Conservation (phyloP, 2,113 vertebrate species). For the Melanerpes formicivorus region DNA sequence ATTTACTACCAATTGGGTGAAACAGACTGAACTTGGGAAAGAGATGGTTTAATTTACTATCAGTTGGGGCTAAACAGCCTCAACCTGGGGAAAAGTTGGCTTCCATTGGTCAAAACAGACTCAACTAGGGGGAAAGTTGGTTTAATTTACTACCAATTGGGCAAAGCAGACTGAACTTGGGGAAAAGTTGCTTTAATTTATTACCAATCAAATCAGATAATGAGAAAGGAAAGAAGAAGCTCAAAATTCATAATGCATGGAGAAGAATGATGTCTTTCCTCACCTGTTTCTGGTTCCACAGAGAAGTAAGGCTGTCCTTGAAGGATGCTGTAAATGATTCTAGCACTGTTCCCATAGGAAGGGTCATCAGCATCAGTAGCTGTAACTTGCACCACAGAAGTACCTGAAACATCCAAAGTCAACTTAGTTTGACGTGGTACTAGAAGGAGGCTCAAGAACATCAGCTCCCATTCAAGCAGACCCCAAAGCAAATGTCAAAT, state of each 20-base stretch:
- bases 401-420: constrained; percentile 77
- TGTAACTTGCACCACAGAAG: constrained; percentile 86
- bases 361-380: constrained; percentile 84
- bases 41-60: too few species aligned
- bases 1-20: too few species aligned
- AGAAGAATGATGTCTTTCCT: not conserved
- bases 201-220: too few species aligned
- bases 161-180: too few species aligned
- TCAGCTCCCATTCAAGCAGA: constrained; percentile 15
- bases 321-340: constrained; percentile 85
- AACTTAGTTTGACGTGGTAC: constrained; percentile 26
- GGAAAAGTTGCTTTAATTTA: too few species aligned
- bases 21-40: too few species aligned
- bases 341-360: constrained; percentile 85
- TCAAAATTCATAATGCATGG: too few species aligned
- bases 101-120: too few species aligned
- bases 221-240: not conserved
- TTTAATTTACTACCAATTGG: too few species aligned
- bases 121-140: too few species aligned
- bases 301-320: constrained; percentile 87
- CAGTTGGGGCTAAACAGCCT: too few species aligned
- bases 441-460: constrained; percentile 29
- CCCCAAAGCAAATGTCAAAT: not conserved
- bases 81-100: too few species aligned
- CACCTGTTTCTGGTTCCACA: constrained; percentile 86